Base-by-base conservation (phyloP, 2,797 vertebrate genomes). In the Arnoldichthys spilopterus region DNA sequence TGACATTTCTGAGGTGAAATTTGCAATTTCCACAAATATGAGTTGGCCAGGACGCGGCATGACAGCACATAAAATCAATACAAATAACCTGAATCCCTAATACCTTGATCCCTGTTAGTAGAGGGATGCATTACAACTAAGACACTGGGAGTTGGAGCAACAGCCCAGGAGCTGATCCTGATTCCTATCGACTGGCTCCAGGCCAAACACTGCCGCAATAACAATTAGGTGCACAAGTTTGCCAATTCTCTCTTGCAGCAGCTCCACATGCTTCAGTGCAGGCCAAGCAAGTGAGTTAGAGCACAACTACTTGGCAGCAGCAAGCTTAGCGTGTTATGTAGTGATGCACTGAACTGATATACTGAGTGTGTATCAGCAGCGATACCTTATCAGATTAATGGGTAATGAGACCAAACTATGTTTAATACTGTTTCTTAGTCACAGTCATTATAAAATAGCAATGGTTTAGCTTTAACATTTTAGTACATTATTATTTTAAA, bases 81-180 rank as follows among this genome's bases (percentile, higher is more conserved):
- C 96, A 96, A 98, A 98, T 98, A 98, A 97, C 96, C 94, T 94
- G 93, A 97, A 96, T 96, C 96, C 96, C 96, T 99, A 98, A 99
- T 98, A 98, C 97, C 94, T 97, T 98, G 96, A 99, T 98, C 97
- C 97, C 94, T 69, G 93, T 91, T 92, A 93, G 95, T 97, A 96
- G 96, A 97, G 93, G 93, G 94, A 94, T 87, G 94, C 92, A 96
- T 97, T 97, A 96, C 94, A 95, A 94, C 93, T 94, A 94, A 92
- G 92, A 94, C 89, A 89, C 91, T 91, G 85, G 86, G 89, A 93
- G 91, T 91, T 94, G 91, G 85, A 74, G 92, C 92, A 81, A 80
- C 89, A 85, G 85, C 91, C 86, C 90, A 87, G 85, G 79, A 82
- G 89, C 89, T 89, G 92, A 88, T 80, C 90, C 91, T 92, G 91